Evolutionary conservation across 2,888 invertebrate species (phyloP), one percentile per base, ranked within the genome.

Genomic region (Coleophora flavipennella): DNA sequence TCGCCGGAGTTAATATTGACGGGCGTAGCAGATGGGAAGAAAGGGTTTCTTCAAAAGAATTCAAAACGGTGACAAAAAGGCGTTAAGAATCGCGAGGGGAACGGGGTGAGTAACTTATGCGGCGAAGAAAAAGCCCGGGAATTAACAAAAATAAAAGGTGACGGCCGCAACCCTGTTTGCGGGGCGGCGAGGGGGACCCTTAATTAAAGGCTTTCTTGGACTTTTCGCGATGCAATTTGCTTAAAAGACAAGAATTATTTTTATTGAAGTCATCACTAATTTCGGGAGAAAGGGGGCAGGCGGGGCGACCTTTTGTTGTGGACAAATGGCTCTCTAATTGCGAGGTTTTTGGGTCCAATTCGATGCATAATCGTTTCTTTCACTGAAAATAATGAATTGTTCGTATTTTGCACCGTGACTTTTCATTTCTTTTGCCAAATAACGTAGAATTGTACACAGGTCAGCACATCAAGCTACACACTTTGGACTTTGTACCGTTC

Each of bases 231-330:
- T 81, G 84, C 84, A 84, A 84, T 84, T 84, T 84, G 81, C 76
- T 60, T 83, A 81, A 83, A 84, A 83, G 84, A 84, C 83, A 81
- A 80, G 84, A 84, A 84, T 84, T 84, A 84, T 84, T 84, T 84
- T 84, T 84, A 84, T 84, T 84, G 84, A 83, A 84, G 84, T 81
- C 84, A 84, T 84, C 84, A 83, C 83, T 84, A 84, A 84, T 84
- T 84, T 83, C 66, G 57, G 54, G 61, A 67, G 68, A 72, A 71
- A 70, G 66, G 65, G 65, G 67, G 59, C 57, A 48, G 48, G 47
- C 53, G 48, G 62, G 53, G 57, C 53, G 60, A 49, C 56, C 77
- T 61, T 75, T 84, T 84, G 83, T 84, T 79, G 66, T 68, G 72
- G 69, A 69, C 75, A 70, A 84, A 84, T 81, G 79, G 76, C 59